phyloP scores from a whole-genome alignment of 1,140 invertebrate species.

The Diplogasteroides magnus region DNA sequence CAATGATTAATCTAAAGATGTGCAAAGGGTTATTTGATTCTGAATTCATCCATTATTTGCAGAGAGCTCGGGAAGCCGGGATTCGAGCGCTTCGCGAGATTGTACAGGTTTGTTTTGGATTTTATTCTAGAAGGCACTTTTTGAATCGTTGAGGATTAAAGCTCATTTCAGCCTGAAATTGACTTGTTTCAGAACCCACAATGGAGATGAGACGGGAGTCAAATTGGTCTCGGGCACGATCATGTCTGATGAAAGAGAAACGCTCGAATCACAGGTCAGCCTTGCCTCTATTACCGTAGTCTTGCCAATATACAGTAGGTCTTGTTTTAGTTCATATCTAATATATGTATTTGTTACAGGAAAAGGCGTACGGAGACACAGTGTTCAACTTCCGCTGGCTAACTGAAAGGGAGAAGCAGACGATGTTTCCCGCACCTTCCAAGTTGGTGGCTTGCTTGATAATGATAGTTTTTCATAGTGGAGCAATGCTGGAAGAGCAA shows the following conservation, averaged over 20 bases:
- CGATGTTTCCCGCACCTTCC: slow-evolving; percentile 35
- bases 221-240: slow-evolving; percentile 48
- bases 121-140: no score
- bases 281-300: not conserved
- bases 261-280: slow-evolving; percentile 33
- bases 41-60: no score
- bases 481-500: not conserved
- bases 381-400: slow-evolving; percentile 53
- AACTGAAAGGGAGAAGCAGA: slow-evolving; percentile 33
- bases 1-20: no score
- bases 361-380: slow-evolving; percentile 38
- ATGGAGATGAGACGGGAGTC: slow-evolving; percentile 36
- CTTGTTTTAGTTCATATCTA: not conserved
- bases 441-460: slow-evolving; percentile 8
- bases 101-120: no score
- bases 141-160: no score
- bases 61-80: slow-evolving; percentile 40
- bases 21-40: no score
- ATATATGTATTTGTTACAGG: slow-evolving; percentile 16
- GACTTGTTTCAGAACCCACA: no score
- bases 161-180: no score
- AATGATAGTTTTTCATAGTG: not conserved
- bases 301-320: not conserved
- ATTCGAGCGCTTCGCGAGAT: slow-evolving; percentile 42
- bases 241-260: slow-evolving; percentile 39